These are phyloP conservation scores for Pachliopta kotzebuea DNA, from an alignment of 2,888 invertebrate genomes.

Conservation along the genomic window DNA sequence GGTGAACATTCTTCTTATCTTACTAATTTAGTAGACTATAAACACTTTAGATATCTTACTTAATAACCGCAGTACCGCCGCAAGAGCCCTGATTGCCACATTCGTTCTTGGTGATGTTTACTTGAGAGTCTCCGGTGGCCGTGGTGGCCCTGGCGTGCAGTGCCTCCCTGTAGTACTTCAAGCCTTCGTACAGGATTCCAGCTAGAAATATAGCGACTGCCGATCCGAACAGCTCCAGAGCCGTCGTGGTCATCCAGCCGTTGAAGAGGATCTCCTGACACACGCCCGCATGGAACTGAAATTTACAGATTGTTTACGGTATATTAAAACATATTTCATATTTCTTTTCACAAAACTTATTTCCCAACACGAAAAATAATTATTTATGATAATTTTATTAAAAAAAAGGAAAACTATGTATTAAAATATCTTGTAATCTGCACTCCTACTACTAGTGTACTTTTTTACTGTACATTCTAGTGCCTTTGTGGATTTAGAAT, in stretches of 20 bases:
- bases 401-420: too few relatives aligned
- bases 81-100: slow-evolving; percentile 64
- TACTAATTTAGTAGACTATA: too few relatives aligned
- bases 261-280: slow-evolving; percentile 89
- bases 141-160: slow-evolving; percentile 56
- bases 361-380: too few relatives aligned
- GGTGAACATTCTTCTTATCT: too few relatives aligned
- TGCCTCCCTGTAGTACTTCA: slow-evolving; percentile 89
- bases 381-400: too few relatives aligned
- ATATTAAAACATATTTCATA: too few relatives aligned
- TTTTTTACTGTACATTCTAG: too few relatives aligned
- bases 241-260: slow-evolving; percentile 87
- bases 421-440: too few relatives aligned
- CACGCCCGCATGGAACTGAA: slow-evolving; percentile 90
- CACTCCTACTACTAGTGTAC: too few relatives aligned
- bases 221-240: slow-evolving; percentile 90
- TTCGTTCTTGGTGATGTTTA: slow-evolving; percentile 74
- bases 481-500: too few relatives aligned
- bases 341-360: too few relatives aligned
- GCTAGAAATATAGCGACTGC: slow-evolving; percentile 94
- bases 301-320: slow-evolving; percentile 25
- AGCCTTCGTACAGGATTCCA: slow-evolving; percentile 95
- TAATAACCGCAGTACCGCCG: slow-evolving; percentile 60
- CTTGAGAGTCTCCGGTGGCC: slow-evolving; percentile 60
- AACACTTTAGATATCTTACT: slow-evolving; percentile 44